Base-by-base conservation (phyloP, 2,797 vertebrate species). In the Linurgus olivaceus region DNA sequence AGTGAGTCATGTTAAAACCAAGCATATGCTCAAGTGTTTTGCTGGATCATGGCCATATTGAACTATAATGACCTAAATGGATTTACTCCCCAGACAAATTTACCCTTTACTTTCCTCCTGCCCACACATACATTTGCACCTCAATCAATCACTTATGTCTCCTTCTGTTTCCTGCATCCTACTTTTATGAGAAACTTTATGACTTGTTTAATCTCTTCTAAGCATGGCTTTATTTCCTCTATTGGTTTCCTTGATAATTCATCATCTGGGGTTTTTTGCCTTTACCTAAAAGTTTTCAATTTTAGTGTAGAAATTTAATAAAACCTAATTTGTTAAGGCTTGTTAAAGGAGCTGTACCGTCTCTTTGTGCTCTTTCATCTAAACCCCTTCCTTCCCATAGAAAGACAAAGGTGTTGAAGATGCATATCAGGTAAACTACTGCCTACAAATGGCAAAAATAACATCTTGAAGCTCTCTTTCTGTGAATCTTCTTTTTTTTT, bases 401-500 rank as follows among this genome's bases (percentile, higher is more conserved):
- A 67, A 92, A 81, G 18, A 66, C 72, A 74, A 79, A 52, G 28
- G 35, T 87, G 45, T 62, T 71, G 67, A 83, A 92, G 80, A 75
- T 61, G 50, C 33, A 89, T 65, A 70, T 71, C 66, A 93, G 50
- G 77, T 94, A 94, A 90, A 80, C 58, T 90, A 25, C 80, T 67
- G 15, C 50, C 77, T 94, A 89, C 83, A 97, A 88, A 93, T 88
- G 88, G 67, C 26, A 96, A 94, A 95, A 91, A 96, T 88, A 94
- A 76, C 89, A 65, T 63, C 50, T 85, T 96, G 94, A 61, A 76
- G 20, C 57, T 86, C 77, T 92, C 51, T 95, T 52, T 78, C 87
- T 84, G 31, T 83, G 72, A 51, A 78, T 75, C 3, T 48, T 93
- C 94, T 79, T 54, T 54, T 40, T 52, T 40, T 61, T 33, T 40